Conservation (phyloP, 2,888 invertebrate genomes). For the Papilio protenor region DNA sequence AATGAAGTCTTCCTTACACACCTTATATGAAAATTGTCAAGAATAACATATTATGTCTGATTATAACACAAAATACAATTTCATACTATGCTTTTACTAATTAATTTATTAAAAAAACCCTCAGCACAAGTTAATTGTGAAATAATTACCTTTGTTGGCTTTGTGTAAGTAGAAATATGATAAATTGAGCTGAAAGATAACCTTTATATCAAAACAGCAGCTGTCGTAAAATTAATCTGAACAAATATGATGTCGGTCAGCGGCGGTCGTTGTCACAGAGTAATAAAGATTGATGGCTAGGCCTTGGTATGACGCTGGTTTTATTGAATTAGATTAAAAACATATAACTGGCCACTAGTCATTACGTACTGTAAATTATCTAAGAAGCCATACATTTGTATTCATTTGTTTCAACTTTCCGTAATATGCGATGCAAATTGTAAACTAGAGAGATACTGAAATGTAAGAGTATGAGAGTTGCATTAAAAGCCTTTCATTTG, state of each 20-base stretch:
- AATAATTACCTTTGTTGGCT: too few relatives aligned
- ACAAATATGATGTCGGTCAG: neutral
- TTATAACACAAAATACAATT: neutral
- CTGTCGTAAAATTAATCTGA: slow-evolving; percentile 1
- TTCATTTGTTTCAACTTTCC: slow-evolving; percentile 1
- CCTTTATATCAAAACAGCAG: neutral
- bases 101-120: too few relatives aligned
- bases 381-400: neutral
- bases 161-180: too few relatives aligned
- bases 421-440: neutral
- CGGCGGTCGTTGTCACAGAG: neutral
- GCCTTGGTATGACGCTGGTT: neutral
- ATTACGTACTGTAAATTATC: neutral
- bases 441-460: neutral
- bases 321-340: too few relatives aligned
- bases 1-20: neutral
- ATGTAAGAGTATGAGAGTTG: neutral
- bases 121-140: too few relatives aligned
- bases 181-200: neutral
- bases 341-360: neutral
- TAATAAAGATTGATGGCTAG: neutral
- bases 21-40: neutral
- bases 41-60: neutral
- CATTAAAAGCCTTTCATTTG: slow-evolving; percentile 17
- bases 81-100: neutral